Conservation (phyloP, 2,113 vertebrate species). For the Malaclemys terrapin region DNA sequence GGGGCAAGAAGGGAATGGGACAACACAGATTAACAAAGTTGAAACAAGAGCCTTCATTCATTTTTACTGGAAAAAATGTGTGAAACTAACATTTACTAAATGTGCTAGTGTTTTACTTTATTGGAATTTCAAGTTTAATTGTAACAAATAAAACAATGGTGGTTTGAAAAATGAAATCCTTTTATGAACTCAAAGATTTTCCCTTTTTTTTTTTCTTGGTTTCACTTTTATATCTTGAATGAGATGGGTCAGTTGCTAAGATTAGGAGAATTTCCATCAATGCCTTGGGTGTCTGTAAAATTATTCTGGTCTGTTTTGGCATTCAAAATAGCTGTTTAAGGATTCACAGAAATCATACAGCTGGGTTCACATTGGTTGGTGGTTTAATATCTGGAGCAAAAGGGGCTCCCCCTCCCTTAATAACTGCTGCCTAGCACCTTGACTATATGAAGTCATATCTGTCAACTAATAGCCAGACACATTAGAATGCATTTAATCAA, state of each 20-base stretch:
- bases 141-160: slow-evolving; percentile 33
- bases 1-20: neutral
- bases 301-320: neutral
- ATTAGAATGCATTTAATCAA: neutral
- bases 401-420: neutral
- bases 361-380: neutral
- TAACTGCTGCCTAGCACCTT: neutral
- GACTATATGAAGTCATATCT: neutral
- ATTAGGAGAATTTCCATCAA: fast-evolving
- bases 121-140: slow-evolving; percentile 8
- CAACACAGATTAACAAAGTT: neutral
- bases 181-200: slow-evolving; percentile 22
- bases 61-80: neutral
- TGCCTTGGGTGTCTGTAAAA: neutral
- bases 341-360: neutral
- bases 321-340: neutral
- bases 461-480: neutral
- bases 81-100: neutral
- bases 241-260: neutral
- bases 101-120: neutral
- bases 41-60: neutral
- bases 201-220: slow-evolving; percentile 22
- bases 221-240: slow-evolving; percentile 17
- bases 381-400: neutral
- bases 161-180: slow-evolving; percentile 28